Base-by-base conservation (phyloP, 2,888 invertebrate species). In the Monopis laevigella region DNA sequence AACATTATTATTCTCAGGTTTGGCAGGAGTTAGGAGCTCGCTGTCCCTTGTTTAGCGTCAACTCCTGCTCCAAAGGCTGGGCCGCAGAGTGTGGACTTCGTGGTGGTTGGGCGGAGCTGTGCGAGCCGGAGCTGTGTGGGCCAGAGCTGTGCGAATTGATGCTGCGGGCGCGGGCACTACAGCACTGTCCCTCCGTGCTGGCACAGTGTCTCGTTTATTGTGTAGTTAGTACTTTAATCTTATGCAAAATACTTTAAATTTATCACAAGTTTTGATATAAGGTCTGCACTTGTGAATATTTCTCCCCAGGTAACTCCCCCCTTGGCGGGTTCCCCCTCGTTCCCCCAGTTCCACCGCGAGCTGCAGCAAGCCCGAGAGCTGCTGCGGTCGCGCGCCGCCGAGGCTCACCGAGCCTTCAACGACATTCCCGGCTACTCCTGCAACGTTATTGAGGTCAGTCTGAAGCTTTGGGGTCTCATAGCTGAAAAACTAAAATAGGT, bases 1-100 rank as follows among this genome's bases (percentile, higher is more conserved):
- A n/a, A n/a, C n/a, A n/a, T n/a, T n/a, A n/a, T n/a, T n/a, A n/a
- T n/a, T n/a, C n/a, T n/a, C n/a, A n/a, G n/a, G n/a, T 95, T n/a
- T n/a, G n/a, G n/a, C n/a, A n/a, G n/a, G n/a, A n/a, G n/a, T n/a
- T n/a, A n/a, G 86, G 96, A 97, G 69, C 73, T 98, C 51, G 94
- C 92, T n/a, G n/a, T n/a, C n/a, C n/a, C n/a, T n/a, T n/a, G n/a
- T n/a, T n/a, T 2, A 96, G 95, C 48, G 98, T 96, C 73, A 89
- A 94, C 87, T 95, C 97, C 2, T 87, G 90, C 40, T 97, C 96
- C 1, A 98, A 98, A 83, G 98, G 92, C 36, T 93, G 88, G 68
- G 88, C 91, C 82, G 91, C 88, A 40, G 96, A 96, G 66, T 96
- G 96, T 65, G 97, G 97, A 41, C 85, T 95, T 49, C 87, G 97